A percentile compares a stretch with the other conserved stretches of the same genome.
Conservation (phyloP, 2,888 invertebrate genomes). For the Chalcis sispes region DNA sequence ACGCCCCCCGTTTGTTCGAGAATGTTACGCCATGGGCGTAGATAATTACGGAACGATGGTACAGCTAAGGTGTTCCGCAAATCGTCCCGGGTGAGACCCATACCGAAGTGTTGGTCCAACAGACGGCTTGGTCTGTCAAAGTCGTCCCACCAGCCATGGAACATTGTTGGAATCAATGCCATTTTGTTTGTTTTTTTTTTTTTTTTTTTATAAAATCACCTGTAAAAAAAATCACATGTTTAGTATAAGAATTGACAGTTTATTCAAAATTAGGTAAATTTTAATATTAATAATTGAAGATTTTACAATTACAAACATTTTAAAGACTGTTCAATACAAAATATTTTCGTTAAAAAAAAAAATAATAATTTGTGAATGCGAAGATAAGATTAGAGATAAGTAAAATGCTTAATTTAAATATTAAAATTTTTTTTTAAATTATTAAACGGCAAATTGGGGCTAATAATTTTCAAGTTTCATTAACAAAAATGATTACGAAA, state of each 20-base stretch:
- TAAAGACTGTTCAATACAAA: too few species aligned
- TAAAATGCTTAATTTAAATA: too few species aligned
- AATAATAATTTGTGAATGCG: too few species aligned
- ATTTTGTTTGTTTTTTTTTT: slow-evolving; percentile 77
- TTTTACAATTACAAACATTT: too few species aligned
- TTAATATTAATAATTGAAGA: too few species aligned
- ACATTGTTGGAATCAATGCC: slow-evolving; percentile 85
- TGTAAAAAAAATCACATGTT: background rate
- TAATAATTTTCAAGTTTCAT: too few species aligned
- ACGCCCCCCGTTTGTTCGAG: slow-evolving; percentile 63
- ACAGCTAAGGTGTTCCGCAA: slow-evolving; percentile 78
- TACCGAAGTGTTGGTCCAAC: slow-evolving; percentile 88
- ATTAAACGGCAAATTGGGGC: too few species aligned
- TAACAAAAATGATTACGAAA: too few species aligned
- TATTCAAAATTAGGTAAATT: too few species aligned
- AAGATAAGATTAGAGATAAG: too few species aligned
- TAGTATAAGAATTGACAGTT: background rate
- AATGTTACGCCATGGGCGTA: slow-evolving; percentile 67
- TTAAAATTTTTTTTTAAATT: too few species aligned
- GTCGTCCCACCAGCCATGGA: slow-evolving; percentile 92
- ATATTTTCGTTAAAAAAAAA: too few species aligned
- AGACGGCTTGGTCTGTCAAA: slow-evolving; percentile 83
- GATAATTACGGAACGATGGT: slow-evolving; percentile 63
- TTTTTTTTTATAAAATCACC: background rate
- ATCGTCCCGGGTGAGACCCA: slow-evolving; percentile 84